phyloP scores from a whole-genome alignment of 1,140 invertebrate genomes.

The Heterodera carotae region DNA sequence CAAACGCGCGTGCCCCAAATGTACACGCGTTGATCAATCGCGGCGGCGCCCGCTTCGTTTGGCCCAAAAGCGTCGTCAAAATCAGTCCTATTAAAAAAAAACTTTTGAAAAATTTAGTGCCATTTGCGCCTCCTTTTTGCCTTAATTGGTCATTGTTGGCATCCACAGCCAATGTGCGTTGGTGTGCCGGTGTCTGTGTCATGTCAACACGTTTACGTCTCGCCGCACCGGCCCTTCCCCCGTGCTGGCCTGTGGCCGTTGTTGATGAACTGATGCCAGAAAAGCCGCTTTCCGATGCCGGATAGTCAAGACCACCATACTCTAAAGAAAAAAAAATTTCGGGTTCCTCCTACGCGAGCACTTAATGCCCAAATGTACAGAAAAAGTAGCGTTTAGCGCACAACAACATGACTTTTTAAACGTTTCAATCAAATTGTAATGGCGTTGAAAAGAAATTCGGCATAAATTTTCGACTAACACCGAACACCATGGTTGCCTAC shows the following conservation, averaged over 20 bases:
- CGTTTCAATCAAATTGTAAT: too few relatives aligned
- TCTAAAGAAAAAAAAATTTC: too few relatives aligned
- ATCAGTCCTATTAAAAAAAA: not conserved
- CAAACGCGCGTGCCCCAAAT: conserved; percentile 62
- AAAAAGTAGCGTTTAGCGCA: too few relatives aligned
- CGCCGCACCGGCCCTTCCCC: not conserved
- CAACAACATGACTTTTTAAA: too few relatives aligned
- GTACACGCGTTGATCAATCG: conserved; percentile 33
- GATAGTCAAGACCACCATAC: conserved; percentile 26
- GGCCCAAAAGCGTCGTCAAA: conserved; percentile 1
- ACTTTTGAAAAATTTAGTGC: not conserved
- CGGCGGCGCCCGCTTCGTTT: not conserved
- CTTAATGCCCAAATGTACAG: too few relatives aligned
- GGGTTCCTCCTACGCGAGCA: too few relatives aligned
- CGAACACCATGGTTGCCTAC: too few relatives aligned
- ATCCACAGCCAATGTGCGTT: conserved; percentile 20
- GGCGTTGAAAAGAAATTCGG: too few relatives aligned
- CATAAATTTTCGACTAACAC: too few relatives aligned
- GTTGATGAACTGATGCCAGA: conserved; percentile 21
- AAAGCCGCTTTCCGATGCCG: conserved; percentile 22
- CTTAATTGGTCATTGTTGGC: conserved; percentile 21
- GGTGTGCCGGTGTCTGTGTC: conserved; percentile 10
- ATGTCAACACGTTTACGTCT: conserved; percentile 17
- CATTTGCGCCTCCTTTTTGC: not conserved
- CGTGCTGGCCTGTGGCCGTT: conserved; percentile 2